phyloP scores from a whole-genome alignment of 2,113 vertebrate genomes.

The Erpornis zantholeuca region DNA sequence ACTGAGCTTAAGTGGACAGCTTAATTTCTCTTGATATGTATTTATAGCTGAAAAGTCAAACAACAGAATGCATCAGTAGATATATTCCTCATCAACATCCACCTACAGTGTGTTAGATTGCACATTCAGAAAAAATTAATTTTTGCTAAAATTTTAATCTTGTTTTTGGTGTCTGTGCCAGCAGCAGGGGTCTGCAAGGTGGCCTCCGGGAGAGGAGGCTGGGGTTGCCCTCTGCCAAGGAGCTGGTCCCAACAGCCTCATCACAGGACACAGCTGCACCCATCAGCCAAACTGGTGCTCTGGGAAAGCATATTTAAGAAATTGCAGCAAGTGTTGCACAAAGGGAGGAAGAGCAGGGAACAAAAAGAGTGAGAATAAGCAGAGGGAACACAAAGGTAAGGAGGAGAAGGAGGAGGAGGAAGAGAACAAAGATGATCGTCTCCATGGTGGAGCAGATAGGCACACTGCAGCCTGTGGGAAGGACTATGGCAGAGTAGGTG shows the following conservation, averaged over 20 bases:
- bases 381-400: background rate
- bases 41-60: constrained; percentile 11
- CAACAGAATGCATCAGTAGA: background rate
- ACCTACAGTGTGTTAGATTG: background rate
- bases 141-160: background rate
- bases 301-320: background rate
- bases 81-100: background rate
- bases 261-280: background rate
- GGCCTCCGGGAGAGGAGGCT: background rate
- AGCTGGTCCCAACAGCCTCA: background rate
- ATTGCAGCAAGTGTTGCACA: background rate
- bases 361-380: background rate
- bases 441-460: background rate
- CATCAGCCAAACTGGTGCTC: background rate
- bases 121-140: background rate
- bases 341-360: background rate
- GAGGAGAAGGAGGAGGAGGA: background rate
- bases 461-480: background rate
- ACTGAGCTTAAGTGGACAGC: constrained; percentile 6
- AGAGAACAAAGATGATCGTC: background rate
- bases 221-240: background rate
- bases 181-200: background rate
- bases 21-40: constrained; percentile 30
- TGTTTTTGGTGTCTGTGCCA: background rate
- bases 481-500: background rate